Evolutionary conservation across 2,888 invertebrate species (phyloP).

Genomic region (Timema podura): DNA sequence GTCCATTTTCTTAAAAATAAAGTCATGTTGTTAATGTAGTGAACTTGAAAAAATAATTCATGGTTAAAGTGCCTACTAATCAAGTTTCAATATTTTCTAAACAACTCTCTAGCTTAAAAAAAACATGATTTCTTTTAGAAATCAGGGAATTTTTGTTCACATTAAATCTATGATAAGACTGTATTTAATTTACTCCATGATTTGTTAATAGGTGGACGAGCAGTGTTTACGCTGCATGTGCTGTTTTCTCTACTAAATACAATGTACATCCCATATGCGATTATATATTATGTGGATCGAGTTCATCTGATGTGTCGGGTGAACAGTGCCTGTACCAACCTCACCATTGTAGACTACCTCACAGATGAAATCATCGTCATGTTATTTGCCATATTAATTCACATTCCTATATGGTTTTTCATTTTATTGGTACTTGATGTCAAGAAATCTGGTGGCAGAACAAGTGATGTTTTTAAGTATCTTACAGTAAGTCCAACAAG

Average conservation of each 20-base stretch:
- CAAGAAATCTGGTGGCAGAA: conserved; percentile 60
- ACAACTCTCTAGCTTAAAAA: too few species aligned
- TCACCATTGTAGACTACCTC: conserved; percentile 63
- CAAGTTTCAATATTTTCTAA: too few species aligned
- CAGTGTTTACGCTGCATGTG: conserved; percentile 65
- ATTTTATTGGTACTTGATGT: conserved; percentile 62
- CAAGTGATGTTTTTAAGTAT: conserved; percentile 51
- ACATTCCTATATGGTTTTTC: conserved; percentile 64
- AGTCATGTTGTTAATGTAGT: too few species aligned
- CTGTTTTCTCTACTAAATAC: conserved; percentile 70
- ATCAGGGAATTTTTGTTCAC: neutral
- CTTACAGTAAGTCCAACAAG: conserved; percentile 41
- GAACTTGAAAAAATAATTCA: too few species aligned
- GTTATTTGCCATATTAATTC: conserved; percentile 58
- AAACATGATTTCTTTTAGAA: neutral
- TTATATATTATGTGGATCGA: conserved; percentile 75
- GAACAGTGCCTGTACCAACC: conserved; percentile 61
- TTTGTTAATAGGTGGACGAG: conserved; percentile 54
- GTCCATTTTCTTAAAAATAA: too few species aligned
- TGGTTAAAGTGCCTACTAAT: too few species aligned
- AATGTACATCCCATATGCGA: conserved; percentile 78
- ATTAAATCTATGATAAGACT: neutral
- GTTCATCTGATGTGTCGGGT: conserved; percentile 69
- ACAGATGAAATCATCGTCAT: conserved; percentile 68
- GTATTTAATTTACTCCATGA: neutral